phyloP scores from a whole-genome alignment of 2,888 invertebrate genomes.

The Cheilosia vernalis region DNA sequence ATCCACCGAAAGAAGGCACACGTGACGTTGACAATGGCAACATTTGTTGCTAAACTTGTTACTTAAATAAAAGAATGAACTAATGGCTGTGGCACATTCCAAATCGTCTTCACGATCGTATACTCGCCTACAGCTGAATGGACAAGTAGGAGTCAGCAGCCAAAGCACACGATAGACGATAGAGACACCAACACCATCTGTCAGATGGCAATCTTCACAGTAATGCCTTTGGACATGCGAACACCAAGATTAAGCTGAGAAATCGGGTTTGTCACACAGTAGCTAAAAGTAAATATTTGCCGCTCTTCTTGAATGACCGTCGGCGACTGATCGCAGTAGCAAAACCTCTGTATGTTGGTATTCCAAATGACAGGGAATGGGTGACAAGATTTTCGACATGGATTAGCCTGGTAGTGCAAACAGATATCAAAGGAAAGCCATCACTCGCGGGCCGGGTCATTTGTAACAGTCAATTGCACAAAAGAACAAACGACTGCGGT shows the following conservation, averaged over 20 bases:
- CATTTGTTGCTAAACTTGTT: constrained; percentile 35
- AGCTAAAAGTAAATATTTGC: constrained; percentile 14
- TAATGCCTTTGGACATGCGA: constrained; percentile 49
- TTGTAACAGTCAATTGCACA: constrained; percentile 67
- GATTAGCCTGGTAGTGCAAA: constrained; percentile 57
- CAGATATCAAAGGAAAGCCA: constrained; percentile 43
- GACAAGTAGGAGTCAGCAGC: constrained; percentile 43
- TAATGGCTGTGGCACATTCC: constrained; percentile 37
- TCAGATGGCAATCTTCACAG: constrained; percentile 62
- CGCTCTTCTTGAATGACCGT: constrained; percentile 53
- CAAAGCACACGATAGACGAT: constrained; percentile 52
- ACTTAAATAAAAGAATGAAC: constrained; percentile 5
- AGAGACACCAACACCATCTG: constrained; percentile 65
- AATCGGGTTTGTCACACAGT: constrained; percentile 54
- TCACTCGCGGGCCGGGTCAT: constrained; percentile 49
- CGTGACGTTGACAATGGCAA: constrained; percentile 55
- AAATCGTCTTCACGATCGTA: constrained; percentile 46
- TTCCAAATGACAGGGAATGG: constrained; percentile 46
- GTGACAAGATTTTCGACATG: constrained; percentile 64
- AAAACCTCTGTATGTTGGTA: constrained; percentile 1
- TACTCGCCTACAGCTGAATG: constrained; percentile 40
- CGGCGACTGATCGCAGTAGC: constrained; percentile 20
- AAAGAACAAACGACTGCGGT: constrained; percentile 28
- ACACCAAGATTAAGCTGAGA: constrained; percentile 54
- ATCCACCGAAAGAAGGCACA: constrained; percentile 29